Evolutionary conservation across 2,113 vertebrate species (phyloP).

Genomic region (Sebastes schlegelii): DNA sequence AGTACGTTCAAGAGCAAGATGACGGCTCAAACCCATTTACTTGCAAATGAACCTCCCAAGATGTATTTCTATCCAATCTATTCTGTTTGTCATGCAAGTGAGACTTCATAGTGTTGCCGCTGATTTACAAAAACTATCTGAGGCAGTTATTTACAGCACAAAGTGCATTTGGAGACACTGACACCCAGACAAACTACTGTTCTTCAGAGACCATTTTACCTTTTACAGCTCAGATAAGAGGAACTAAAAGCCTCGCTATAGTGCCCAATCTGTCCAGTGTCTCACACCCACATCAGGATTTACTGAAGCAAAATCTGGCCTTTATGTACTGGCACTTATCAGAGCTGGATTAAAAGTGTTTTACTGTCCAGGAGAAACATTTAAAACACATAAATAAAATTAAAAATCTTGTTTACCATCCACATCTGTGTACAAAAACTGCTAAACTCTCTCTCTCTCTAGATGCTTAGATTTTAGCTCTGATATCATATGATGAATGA

Average conservation of each 20-base stretch:
- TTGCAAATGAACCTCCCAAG: slow-evolving; percentile 59
- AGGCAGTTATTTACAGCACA: slow-evolving; percentile 35
- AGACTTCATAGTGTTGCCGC: slow-evolving; percentile 6
- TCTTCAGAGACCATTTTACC: slow-evolving; percentile 14
- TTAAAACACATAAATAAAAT: slow-evolving; percentile 7
- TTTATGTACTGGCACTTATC: slow-evolving; percentile 2
- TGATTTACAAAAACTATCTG: slow-evolving; percentile 26
- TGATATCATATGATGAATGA: slow-evolving; percentile 11
- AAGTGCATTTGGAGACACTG: slow-evolving; percentile 3
- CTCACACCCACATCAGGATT: slow-evolving; percentile 10
- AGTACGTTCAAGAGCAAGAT: slow-evolving; percentile 39
- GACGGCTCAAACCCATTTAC: slow-evolving; percentile 50
- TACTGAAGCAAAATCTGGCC: background rate
- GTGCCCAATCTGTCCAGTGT: background rate
- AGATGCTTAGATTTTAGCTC: slow-evolving; percentile 25
- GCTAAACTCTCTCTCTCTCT: slow-evolving; percentile 10
- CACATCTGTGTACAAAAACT: background rate
- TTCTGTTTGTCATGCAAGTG: slow-evolving; percentile 48
- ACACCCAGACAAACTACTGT: background rate
- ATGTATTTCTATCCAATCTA: slow-evolving; percentile 43
- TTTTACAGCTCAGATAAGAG: slow-evolving; percentile 11
- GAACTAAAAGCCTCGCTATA: background rate
- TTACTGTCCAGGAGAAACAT: background rate
- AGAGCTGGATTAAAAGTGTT: background rate
- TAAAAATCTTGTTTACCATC: slow-evolving; percentile 2